Evolutionary conservation across 2,113 vertebrate genomes (phyloP), one percentile per base, ranked within the genome.

Genomic region (Crocuta crocuta): DNA sequence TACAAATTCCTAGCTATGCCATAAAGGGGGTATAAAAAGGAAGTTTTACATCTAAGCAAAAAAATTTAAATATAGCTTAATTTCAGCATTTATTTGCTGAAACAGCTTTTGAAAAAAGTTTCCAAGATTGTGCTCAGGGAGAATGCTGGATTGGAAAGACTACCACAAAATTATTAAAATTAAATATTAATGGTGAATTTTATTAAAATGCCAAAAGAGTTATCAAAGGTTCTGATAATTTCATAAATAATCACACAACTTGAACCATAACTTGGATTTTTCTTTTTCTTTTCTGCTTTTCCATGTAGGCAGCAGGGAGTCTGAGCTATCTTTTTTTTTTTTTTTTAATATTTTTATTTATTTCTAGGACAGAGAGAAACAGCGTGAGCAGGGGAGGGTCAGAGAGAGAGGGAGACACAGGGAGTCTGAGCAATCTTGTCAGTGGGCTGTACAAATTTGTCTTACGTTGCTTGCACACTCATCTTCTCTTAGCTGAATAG

Each of bases 101-200:
- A 83, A 94, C 8, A 45, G 45, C 76, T 95, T 96, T 70, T 66
- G 50, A 78, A 91, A 53, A 89, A 71, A 84, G 21, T 65, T 79
- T 71, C 83, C 65, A 85, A 68, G 88, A 91, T 89, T 53, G 33
- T 89, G 81, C 73, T 95, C 55, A 79, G 55, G 82, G 35, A 87
- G 81, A 89, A 26, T 12, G 24, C 33, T 93, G 7, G 10, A 28
- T 23, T 81, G 19, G 66, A 91, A 97, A 95, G 66, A 81, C 48
- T 26, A 92, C 78, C 71, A 91, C 45, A 58, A 93, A 76, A 79
- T 86, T 83, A 95, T 87, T 95, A 91, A 92, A 95, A 97, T 97
- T 97, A 97, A 97, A 95, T 94, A 93, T 89, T 93, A 91, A 97
- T 94, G 61, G 45, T 65, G 19, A 35, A 68, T 74, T 79, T 94